Evolutionary conservation across 2,113 vertebrate genomes (phyloP), one percentile per base, ranked within the genome.

Genomic region (Redunca redunca): DNA sequence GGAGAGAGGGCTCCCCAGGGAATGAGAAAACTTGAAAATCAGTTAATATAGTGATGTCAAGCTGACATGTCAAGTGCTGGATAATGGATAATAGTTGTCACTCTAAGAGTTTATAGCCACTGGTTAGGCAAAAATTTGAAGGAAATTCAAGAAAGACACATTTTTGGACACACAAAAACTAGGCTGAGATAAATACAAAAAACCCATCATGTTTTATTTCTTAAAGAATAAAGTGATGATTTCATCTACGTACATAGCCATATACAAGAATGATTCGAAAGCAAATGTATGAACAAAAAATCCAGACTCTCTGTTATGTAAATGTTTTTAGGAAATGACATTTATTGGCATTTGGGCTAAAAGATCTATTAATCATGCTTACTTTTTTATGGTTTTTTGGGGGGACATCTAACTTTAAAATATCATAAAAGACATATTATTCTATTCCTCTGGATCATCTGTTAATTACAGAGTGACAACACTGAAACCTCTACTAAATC

Each of bases 71-170:
- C 90, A 96, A 97, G 83, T 87, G 78, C 90, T 96, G 83, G 81
- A 88, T 98, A 97, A 97, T 43, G 86, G 94, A 94, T 95, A 96
- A 89, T 85, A 80, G 97, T 98, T 98, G 94, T 98, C 97, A 98
- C 21, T 85, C 21, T 50, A 78, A 95, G 83, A 98, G 52, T 71
- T 97, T 98, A 95, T 74, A 96, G 94, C 58, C 94, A 74, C 82
- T 98, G 93, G 71, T 84, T 88, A 97, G 57, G 93, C 81, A 94
- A 88, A 30, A 95, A 93, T 97, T 97, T 74, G 92, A 80, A 98
- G 40, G 2, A 94, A 98, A 88, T 64, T 88, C 82, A 81, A 88
- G 82, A 67, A 91, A 13, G 5, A 14, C 5, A 28, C 91, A 90
- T 62, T 91, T 95, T 67, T 58, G 28, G 14, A 53, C 60, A 86